A percentile compares a stretch with the other conserved stretches of the same genome.
phyloP scores from a whole-genome alignment of 2,888 invertebrate species.

The Drosophila greeni region DNA sequence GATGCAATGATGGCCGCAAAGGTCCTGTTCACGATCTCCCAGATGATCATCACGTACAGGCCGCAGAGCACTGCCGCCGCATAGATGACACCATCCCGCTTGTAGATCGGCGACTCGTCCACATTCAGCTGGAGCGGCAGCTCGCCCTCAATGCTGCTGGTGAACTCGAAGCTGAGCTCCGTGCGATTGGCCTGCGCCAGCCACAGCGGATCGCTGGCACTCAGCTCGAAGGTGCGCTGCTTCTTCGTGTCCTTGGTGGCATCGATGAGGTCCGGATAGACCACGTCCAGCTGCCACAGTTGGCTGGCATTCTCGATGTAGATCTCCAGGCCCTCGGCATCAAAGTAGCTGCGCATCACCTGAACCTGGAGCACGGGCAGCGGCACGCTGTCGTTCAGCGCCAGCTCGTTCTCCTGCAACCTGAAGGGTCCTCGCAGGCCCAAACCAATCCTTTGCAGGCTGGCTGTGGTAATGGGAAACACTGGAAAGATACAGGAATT shows the following conservation, averaged over 20 bases:
- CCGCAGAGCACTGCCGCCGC: constrained; percentile 85
- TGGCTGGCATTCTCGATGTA: constrained; percentile 65
- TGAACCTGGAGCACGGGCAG: constrained; percentile 65
- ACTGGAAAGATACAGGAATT: constrained; percentile 44
- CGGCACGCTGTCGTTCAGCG: constrained; percentile 52
- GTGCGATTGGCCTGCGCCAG: constrained; percentile 57
- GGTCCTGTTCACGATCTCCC: constrained; percentile 85
- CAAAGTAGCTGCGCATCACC: constrained; percentile 68
- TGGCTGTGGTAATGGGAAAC: constrained; percentile 73
- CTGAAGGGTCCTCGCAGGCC: constrained; percentile 82
- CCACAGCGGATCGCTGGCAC: constrained; percentile 48
- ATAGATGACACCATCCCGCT: constrained; percentile 85
- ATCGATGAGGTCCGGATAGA: constrained; percentile 75
- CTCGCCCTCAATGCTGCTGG: constrained; percentile 72
- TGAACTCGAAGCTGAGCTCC: constrained; percentile 70
- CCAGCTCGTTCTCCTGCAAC: constrained; percentile 79
- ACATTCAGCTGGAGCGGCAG: constrained; percentile 81
- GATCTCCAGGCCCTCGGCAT: constrained; percentile 58
- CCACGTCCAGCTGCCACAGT: constrained; percentile 75
- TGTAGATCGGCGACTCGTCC: constrained; percentile 83
- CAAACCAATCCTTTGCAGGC: constrained; percentile 80
- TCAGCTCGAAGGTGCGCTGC: constrained; percentile 72
- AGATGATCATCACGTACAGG: constrained; percentile 89
- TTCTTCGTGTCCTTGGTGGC: constrained; percentile 79
- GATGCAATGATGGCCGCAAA: constrained; percentile 87